These are phyloP conservation scores for Tyria jacobaeae DNA, from an alignment of 2,888 invertebrate species.

Conservation along the genomic window DNA sequence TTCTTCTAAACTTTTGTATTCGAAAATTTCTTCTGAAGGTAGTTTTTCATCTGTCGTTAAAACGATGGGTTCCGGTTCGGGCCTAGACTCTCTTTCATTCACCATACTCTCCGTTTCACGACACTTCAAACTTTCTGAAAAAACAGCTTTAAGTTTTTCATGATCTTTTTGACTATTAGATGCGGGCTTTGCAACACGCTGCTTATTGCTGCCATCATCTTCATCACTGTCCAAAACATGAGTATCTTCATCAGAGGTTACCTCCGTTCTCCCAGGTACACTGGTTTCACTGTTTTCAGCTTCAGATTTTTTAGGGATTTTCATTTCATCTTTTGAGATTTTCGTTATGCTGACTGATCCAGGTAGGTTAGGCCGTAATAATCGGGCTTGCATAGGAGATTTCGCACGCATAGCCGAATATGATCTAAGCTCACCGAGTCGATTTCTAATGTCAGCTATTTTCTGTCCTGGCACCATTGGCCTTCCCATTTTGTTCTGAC, in stretches of 20 bases:
- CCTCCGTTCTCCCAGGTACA: conserved; percentile 58
- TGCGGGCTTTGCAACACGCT: conserved; percentile 44
- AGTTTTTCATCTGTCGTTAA: conserved; percentile 80
- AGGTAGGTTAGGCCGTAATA: conserved; percentile 71
- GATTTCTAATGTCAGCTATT: conserved; percentile 74
- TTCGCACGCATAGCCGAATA: conserved; percentile 70
- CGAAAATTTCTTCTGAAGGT: conserved; percentile 75
- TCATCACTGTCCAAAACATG: conserved; percentile 80
- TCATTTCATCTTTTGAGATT: conserved; percentile 69
- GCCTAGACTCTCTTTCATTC: conserved; percentile 45
- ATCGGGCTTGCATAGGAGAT: conserved; percentile 64
- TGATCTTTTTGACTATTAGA: conserved; percentile 28
- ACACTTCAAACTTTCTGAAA: conserved; percentile 29
- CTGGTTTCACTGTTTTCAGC: conserved; percentile 56
- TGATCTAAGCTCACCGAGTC: conserved; percentile 72
- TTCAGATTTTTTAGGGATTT: no score
- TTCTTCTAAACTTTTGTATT: conserved; percentile 62
- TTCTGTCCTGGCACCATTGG: conserved; percentile 76
- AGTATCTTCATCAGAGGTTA: conserved; percentile 74
- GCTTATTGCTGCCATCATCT: conserved; percentile 58
- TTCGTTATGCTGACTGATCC: conserved; percentile 82
- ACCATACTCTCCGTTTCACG: conserved; percentile 45
- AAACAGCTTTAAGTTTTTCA: conserved; percentile 32
- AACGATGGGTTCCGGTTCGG: conserved; percentile 60
- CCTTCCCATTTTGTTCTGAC: conserved; percentile 69